A percentile compares a stretch with the other conserved stretches of the same genome.
phyloP scores from a whole-genome alignment of 2,888 invertebrate genomes.

The Hemicrepidius hirtus region DNA sequence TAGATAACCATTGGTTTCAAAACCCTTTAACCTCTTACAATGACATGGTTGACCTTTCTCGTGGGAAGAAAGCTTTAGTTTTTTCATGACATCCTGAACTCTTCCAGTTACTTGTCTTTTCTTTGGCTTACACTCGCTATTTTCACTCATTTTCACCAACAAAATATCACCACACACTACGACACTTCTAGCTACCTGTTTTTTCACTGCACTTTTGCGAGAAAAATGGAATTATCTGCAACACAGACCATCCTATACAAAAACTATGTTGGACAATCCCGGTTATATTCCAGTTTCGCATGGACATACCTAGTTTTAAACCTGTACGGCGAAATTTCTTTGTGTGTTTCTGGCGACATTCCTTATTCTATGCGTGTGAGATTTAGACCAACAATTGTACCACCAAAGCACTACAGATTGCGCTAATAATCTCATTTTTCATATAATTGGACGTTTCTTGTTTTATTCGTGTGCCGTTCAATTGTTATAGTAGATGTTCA shows the following conservation, averaged over 20 bases:
- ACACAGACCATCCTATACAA: neutral
- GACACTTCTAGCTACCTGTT: too few relatives aligned
- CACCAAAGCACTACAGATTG: neutral
- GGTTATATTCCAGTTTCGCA: neutral
- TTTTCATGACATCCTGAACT: conserved; percentile 17
- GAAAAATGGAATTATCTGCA: neutral
- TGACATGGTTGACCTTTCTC: conserved; percentile 20
- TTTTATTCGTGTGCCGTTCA: neutral
- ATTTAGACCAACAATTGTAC: neutral
- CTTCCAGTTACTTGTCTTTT: conserved; percentile 1
- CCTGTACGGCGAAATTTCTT: neutral
- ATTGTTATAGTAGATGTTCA: too few relatives aligned
- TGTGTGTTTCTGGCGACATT: neutral
- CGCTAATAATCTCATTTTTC: neutral
- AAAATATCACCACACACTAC: too few relatives aligned
- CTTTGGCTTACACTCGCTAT: too few relatives aligned
- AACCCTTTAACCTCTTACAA: conserved; percentile 26
- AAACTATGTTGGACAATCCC: neutral
- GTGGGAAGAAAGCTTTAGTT: neutral
- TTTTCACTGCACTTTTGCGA: neutral
- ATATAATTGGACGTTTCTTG: too few relatives aligned
- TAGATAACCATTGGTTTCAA: neutral
- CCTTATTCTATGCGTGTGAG: neutral
- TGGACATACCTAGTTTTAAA: neutral
- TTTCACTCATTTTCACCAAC: too few relatives aligned